Evolutionary conservation across 2,113 vertebrate genomes (phyloP).

Genomic region (Argyrosomus japonicus): DNA sequence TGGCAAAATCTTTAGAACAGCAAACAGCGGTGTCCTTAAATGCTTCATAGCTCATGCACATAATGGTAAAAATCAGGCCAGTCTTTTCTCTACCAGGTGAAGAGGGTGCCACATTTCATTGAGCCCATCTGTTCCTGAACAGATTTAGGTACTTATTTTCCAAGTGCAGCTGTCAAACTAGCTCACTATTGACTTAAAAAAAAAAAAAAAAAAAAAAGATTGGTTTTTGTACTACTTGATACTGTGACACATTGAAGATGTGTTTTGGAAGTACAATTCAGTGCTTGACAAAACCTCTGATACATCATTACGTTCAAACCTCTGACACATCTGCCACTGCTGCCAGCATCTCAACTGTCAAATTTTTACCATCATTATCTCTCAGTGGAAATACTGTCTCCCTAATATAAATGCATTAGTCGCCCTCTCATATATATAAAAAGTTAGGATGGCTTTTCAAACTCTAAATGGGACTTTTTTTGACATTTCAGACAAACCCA

Average conservation of each 20-base stretch:
- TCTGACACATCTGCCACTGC: background rate
- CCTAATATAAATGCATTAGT: background rate
- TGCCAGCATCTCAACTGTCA: background rate
- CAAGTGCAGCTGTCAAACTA: background rate
- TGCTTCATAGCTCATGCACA: background rate
- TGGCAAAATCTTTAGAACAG: background rate
- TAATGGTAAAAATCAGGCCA: slow-evolving; percentile 2
- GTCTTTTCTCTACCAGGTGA: background rate
- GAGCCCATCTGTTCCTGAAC: slow-evolving; percentile 17
- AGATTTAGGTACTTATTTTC: background rate
- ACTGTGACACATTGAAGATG: background rate
- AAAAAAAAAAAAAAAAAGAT: background rate
- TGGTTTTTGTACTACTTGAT: background rate
- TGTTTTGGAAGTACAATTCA: slow-evolving; percentile 10
- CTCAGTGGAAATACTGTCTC: background rate
- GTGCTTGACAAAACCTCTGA: slow-evolving; percentile 7
- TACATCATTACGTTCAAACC: slow-evolving; percentile 7
- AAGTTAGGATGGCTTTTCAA: background rate
- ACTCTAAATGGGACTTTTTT: background rate
- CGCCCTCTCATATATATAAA: background rate
- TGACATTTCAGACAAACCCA: slow-evolving; percentile 86
- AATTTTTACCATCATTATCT: background rate
- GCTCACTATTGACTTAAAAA: background rate
- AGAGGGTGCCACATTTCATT: background rate
- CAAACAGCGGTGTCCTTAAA: slow-evolving; percentile 7